Evolutionary conservation across 2,113 vertebrate species (phyloP).

Genomic region (Bufo gargarizans): DNA sequence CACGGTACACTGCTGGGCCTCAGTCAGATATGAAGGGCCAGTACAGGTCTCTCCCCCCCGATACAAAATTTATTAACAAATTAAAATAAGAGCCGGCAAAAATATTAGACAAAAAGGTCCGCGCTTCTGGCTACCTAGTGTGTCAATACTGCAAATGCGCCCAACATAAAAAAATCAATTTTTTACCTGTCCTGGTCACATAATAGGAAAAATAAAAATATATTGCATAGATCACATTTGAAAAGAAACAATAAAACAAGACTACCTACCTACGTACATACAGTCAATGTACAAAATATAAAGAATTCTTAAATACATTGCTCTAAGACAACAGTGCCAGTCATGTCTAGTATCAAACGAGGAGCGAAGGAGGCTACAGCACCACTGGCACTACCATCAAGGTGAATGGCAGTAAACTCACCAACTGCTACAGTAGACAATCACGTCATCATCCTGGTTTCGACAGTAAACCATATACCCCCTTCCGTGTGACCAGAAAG

Average conservation of each 20-base stretch:
- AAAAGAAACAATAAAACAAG: conserved; percentile 6
- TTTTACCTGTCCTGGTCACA: conserved; percentile 5
- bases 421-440: no score
- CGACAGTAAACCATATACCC: no score
- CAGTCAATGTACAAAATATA: conserved; percentile 78
- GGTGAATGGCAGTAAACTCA: no score
- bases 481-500: no score
- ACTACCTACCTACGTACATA: conserved; percentile 72
- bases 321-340: conserved; percentile 29
- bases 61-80: not conserved
- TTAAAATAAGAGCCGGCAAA: not conserved
- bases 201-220: not conserved
- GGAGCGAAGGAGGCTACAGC: no score
- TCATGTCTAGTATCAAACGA: not conserved
- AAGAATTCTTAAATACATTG: conserved; percentile 63
- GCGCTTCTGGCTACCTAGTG: conserved; percentile 58
- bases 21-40: not conserved
- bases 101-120: not conserved
- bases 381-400: no score
- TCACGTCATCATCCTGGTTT: no score
- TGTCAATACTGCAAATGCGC: conserved; percentile 84
- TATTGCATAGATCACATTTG: conserved; percentile 90
- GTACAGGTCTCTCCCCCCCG: no score
- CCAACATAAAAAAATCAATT: conserved; percentile 66
- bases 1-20: not conserved